These are phyloP conservation scores for Synaphobranchus kaupii DNA, from an alignment of 2,797 vertebrate genomes.

Conservation along the genomic window DNA sequence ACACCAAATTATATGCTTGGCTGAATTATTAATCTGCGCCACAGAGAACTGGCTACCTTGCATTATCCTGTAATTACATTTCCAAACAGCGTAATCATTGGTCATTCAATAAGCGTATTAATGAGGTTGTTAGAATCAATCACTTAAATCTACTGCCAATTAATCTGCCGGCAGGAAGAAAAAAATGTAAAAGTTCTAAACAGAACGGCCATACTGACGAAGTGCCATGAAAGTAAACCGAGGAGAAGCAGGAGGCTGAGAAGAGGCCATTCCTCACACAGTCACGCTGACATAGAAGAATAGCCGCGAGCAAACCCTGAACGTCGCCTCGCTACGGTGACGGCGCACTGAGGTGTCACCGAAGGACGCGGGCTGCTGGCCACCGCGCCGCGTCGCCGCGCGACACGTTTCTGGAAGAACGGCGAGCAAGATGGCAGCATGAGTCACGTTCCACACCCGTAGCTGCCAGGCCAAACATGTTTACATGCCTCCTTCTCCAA, in stretches of 20 bases:
- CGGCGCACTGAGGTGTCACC: background rate
- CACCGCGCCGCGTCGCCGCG: background rate
- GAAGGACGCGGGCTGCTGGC: background rate
- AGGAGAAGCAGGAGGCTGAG: background rate
- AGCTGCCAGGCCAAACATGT: background rate
- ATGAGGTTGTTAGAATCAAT: background rate
- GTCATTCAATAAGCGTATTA: slow-evolving; percentile 19
- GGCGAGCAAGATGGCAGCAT: background rate
- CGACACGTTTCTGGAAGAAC: background rate
- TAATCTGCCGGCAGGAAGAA: background rate
- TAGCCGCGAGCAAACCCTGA: background rate
- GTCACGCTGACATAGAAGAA: background rate
- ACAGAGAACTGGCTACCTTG: slow-evolving; percentile 14
- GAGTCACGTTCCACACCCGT: background rate
- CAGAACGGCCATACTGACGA: background rate
- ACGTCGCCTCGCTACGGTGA: background rate
- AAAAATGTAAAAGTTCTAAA: background rate
- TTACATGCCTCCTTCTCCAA: background rate
- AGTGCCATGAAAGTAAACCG: background rate
- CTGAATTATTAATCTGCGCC: slow-evolving; percentile 11
- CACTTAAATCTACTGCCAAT: background rate
- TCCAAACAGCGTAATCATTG: slow-evolving; percentile 18
- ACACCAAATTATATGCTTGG: background rate
- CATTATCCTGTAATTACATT: slow-evolving; percentile 27
- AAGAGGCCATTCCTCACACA: background rate